A percentile compares a stretch with the other conserved stretches of the same genome.
Evolutionary conservation across 1,140 invertebrate species (phyloP).

Genomic region (Gryllus bimaculatus): DNA sequence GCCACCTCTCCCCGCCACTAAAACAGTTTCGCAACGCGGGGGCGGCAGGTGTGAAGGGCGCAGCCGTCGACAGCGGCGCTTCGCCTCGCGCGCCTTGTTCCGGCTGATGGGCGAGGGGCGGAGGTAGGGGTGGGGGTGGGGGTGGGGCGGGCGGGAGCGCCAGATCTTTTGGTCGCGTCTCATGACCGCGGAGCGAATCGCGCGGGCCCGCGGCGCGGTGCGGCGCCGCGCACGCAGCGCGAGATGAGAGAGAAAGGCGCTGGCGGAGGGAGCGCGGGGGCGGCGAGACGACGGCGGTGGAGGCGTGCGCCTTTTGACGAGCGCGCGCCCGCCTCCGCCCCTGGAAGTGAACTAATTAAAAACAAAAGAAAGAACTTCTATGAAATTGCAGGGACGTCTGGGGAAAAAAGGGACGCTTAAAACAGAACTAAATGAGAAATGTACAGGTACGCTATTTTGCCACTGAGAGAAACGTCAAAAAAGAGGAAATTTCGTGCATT

Average conservation of each 20-base stretch:
- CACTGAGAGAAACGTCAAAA: not conserved
- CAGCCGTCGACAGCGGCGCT: too few species aligned
- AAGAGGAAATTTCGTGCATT: not conserved
- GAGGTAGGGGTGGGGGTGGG: not conserved
- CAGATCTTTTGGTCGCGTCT: not conserved
- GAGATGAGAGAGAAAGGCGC: not conserved
- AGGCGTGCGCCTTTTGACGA: not conserved
- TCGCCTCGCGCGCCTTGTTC: too few species aligned
- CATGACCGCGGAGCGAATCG: not conserved
- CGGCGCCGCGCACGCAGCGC: too few species aligned
- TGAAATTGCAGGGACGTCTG: not conserved
- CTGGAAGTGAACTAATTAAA: constrained; percentile 5
- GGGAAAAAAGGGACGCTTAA: not conserved
- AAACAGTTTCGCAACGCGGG: too few species aligned
- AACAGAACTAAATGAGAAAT: constrained; percentile 5
- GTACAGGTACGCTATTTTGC: not conserved
- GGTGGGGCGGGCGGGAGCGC: too few species aligned
- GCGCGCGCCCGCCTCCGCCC: too few species aligned
- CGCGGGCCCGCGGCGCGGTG: too few species aligned
- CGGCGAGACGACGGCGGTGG: too few species aligned
- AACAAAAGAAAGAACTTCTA: constrained; percentile 5
- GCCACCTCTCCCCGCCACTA: too few species aligned
- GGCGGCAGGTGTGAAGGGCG: too few species aligned
- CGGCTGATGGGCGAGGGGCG: not conserved
- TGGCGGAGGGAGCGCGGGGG: too few species aligned